Evolutionary conservation across 2,113 vertebrate species (phyloP), one percentile per base, ranked within the genome.

Genomic region (Blennius ocellaris): DNA sequence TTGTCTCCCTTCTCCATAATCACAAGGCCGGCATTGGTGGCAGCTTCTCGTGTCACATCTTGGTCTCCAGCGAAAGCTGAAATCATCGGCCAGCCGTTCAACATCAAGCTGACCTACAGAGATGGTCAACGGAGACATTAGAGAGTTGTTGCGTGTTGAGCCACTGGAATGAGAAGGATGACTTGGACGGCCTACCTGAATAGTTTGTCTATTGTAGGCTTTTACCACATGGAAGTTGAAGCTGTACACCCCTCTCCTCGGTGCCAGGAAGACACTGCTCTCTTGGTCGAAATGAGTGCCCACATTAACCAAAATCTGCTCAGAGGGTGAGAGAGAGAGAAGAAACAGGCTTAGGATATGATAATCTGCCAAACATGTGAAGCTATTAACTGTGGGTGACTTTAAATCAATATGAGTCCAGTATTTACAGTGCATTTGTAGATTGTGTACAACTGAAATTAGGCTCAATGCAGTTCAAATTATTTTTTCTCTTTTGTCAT

Each of bases 181-280:
- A 12, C 30, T 11, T 30, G 44, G 15, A 14, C 45, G 1, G 44
- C 45, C 30, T 83, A 96, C 96, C 94, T 96, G 95, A 50, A 96
- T 95, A 0, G 96, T 96, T 82, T 96, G 95, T 73, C 96, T 94
- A 57, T 96, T 96, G 90, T 96, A 96, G 47, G 95, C 95, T 78
- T 96, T 96, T 11, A 96, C 96, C 30, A 96, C 95, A 17, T 96
- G 95, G 88, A 96, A 96, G 69, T 94, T 95, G 90, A 96, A 96
- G 70, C 95, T 96, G 90, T 96, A 96, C 69, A 96, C 94, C 0
- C 96, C 96, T 75, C 93, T 90, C 44, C 95, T 91, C 3, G 96
- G 96, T 37, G 96, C 95, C 54, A 96, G 86, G 38, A 96, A 96
- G 63, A 95, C 90, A 38, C 96, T 95, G 2, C 93, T 95, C 67